These are phyloP conservation scores for Steinernema feltiae DNA, from an alignment of 1,140 invertebrate species.

Conservation along the genomic window DNA sequence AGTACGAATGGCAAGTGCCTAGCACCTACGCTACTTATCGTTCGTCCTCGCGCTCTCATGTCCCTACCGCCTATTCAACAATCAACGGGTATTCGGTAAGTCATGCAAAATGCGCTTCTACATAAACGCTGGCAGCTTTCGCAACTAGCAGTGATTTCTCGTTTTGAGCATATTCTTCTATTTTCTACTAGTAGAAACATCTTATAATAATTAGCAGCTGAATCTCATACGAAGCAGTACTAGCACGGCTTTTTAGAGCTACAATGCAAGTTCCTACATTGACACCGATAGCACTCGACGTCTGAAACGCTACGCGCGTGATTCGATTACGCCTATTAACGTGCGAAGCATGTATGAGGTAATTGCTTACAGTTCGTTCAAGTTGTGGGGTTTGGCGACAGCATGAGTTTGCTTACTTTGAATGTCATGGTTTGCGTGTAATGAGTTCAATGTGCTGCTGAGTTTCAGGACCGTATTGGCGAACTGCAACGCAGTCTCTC, in stretches of 20 bases:
- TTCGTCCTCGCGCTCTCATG: slow-evolving; percentile 45
- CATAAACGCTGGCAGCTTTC: no score
- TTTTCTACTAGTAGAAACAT: no score
- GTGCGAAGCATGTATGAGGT: slow-evolving; percentile 46
- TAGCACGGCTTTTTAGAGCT: slow-evolving; percentile 30
- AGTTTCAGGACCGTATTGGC: slow-evolving; percentile 51
- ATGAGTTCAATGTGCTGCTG: slow-evolving; percentile 4
- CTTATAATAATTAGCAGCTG: no score
- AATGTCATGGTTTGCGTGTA: slow-evolving; percentile 9
- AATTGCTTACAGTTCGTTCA: slow-evolving; percentile 28
- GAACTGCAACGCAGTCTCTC: slow-evolving; percentile 56
- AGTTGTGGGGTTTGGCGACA: neutral
- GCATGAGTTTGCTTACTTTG: slow-evolving; percentile 4
- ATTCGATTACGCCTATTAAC: slow-evolving; percentile 23
- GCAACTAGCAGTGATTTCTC: no score
- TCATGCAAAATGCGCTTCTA: slow-evolving; percentile 30
- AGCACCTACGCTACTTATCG: slow-evolving; percentile 47
- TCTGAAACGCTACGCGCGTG: slow-evolving; percentile 33
- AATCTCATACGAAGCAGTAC: no score
- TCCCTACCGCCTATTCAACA: slow-evolving; percentile 42
- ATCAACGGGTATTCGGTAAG: slow-evolving; percentile 49
- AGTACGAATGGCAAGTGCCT: slow-evolving; percentile 53
- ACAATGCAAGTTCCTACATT: slow-evolving; percentile 36
- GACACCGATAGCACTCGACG: slow-evolving; percentile 34
- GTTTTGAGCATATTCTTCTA: neutral